Evolutionary conservation across 2,888 invertebrate genomes (phyloP), one percentile per base, ranked within the genome.

Genomic region (Deilephila elpenor): DNA sequence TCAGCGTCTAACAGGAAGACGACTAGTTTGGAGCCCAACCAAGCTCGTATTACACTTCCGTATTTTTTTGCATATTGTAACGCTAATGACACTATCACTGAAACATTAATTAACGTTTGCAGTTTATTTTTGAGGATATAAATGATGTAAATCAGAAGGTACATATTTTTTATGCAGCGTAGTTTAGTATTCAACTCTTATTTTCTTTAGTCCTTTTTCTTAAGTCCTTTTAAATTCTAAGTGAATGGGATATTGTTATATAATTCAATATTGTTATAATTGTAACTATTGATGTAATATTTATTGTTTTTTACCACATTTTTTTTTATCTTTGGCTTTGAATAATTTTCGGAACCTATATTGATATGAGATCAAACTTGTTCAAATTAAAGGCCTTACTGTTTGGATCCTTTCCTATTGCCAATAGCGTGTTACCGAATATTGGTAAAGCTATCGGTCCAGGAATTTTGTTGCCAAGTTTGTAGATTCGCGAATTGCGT

Each of bases 391-490:
- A 19, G n/a, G 11, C 5, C 75, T 77, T 90, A 97, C 97, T 94
- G 76, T 95, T 90, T 76, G 97, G 96, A 72, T 95, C 95, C 77
- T 95, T 95, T 73, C 96, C 96, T 0, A 96, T 77, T 0, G 96
- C 95, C 75, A 97, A 89, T 19, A 96, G 92, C 0, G 97, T 96
- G 82, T 96, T 97, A 74, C 98, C 98, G 67, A 98, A 82, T 1
- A 98, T 53, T 0, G 98, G 97, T 19, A 96, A 78, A 0, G 96
- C 92, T 0, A 89, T 81, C 0, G 97, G 97, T 61, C 97, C 97
- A 0, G 97, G 97, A n/a, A 98, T 89, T 82, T 95, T 96, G 72
- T 96, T 95, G 0, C 96, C 97, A 80, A 97, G 85, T 81, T 96
- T 96, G 76, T 94, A 89, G 80, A 97, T 81, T 29, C 91, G 89